Conservation (phyloP, 2,888 invertebrate species). For the Lasius platythorax region DNA sequence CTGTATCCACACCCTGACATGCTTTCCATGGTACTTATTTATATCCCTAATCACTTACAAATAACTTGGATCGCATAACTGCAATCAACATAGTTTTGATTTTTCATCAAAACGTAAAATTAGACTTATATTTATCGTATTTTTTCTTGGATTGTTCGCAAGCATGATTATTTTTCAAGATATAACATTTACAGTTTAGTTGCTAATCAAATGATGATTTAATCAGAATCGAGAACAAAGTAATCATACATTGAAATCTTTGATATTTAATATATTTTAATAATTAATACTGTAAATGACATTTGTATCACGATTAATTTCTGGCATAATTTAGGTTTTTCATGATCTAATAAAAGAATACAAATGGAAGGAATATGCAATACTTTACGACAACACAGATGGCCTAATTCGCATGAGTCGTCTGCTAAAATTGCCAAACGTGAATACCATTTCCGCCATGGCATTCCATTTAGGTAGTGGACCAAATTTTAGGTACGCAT, state of each 20-base stretch:
- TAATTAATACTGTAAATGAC: neutral
- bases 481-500: constrained; percentile 89
- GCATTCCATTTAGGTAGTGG: constrained; percentile 89
- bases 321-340: constrained; percentile 86
- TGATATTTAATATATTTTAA: neutral
- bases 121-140: neutral
- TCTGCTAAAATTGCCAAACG: constrained; percentile 90
- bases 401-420: constrained; percentile 91
- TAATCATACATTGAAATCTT: neutral
- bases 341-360: constrained; percentile 90
- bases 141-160: neutral
- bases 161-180: neutral
- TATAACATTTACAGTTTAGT: neutral
- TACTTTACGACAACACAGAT: constrained; percentile 93
- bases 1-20: constrained; percentile 91
- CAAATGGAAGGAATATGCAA: constrained; percentile 94
- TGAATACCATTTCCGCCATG: constrained; percentile 88
- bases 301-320: constrained; percentile 4
- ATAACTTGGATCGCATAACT: neutral
- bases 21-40: constrained; percentile 86
- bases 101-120: neutral
- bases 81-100: neutral
- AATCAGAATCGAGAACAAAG: neutral
- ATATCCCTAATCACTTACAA: neutral
- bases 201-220: neutral